Evolutionary conservation across 2,113 vertebrate species (phyloP), one percentile per base, ranked within the genome.

Genomic region (Trochalopteron elliotii): DNA sequence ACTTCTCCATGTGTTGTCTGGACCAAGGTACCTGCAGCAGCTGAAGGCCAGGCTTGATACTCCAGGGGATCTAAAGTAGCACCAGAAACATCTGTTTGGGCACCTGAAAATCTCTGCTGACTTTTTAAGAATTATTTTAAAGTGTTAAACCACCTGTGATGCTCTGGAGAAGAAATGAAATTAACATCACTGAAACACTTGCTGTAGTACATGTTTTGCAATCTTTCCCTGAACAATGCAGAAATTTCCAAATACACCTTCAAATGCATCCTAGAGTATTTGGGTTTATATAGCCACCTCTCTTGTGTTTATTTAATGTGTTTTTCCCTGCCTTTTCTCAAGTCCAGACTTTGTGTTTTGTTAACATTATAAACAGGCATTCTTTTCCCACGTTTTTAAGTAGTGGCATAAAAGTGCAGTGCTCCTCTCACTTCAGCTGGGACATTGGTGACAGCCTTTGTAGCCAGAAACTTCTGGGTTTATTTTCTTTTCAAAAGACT

Each of bases 371-470:
- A 71, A 67, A 49, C 35, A 31, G 21, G 7, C 39, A 70, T 77
- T 61, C 57, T 87, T 97, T 83, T 72, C 77, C 78, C 16, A 12
- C 84, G 57, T 79, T 93, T 96, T 53, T 55, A 78, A 81, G 64
- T 14, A 77, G 18, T 44, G 47, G 15, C 1, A 3, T 68, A 25
- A 25, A 78, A 76, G 12, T 53, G 28, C 31, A 61, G 44, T 11
- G 40, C 60, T 68, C 88, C 39, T 86, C 20, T 64, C 9, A 49
- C 74, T 93, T 81, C 30, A 49, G 15, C 70, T 81, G 74, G 67
- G 45, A 56, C 71, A 55, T 33, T 31, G 21, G 45, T 77, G 56
- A 35, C 71, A 87, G 67, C 61, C n/a, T 60, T 83, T 94, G 64
- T 74, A 90, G 52, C 59, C 52, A 45, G n/a, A 90, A 80, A 44